Conservation (phyloP, 2,113 vertebrate genomes). For the Amphilophus citrinellus region DNA sequence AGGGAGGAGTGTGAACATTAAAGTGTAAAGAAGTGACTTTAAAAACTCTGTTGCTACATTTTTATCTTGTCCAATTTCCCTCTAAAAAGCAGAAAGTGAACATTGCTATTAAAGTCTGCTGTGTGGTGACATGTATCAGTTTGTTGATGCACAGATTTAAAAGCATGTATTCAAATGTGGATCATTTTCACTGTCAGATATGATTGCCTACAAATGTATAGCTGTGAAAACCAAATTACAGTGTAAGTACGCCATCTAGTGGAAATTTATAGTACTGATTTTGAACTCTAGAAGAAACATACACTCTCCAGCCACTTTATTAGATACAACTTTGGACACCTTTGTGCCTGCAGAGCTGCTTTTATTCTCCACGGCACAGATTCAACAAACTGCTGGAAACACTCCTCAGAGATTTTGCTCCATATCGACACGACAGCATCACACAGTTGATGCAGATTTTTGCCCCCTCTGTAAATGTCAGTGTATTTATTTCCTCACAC, state of each 20-base stretch:
- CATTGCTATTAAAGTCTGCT: not conserved
- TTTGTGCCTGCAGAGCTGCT: not conserved
- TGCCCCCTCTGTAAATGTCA: not conserved
- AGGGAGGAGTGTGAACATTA: not conserved
- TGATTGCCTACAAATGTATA: not conserved
- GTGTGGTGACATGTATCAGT: accelerated
- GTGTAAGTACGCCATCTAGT: conserved; percentile 1
- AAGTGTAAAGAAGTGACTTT: not conserved
- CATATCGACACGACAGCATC: not conserved
- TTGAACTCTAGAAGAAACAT: not conserved
- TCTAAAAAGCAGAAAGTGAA: accelerated
- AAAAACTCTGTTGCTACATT: not conserved
- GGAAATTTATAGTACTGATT: not conserved
- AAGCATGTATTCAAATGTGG: not conserved
- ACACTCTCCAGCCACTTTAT: not conserved
- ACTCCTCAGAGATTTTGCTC: not conserved
- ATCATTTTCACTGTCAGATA: not conserved
- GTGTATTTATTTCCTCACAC: not conserved
- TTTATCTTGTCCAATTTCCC: too few species aligned
- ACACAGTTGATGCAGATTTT: not conserved
- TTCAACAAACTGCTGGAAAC: not conserved
- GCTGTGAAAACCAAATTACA: not conserved
- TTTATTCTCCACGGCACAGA: not conserved
- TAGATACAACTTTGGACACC: not conserved
- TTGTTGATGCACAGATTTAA: not conserved